These are phyloP conservation scores for Bombus affinis DNA, from an alignment of 1,140 invertebrate species.

Conservation along the genomic window DNA sequence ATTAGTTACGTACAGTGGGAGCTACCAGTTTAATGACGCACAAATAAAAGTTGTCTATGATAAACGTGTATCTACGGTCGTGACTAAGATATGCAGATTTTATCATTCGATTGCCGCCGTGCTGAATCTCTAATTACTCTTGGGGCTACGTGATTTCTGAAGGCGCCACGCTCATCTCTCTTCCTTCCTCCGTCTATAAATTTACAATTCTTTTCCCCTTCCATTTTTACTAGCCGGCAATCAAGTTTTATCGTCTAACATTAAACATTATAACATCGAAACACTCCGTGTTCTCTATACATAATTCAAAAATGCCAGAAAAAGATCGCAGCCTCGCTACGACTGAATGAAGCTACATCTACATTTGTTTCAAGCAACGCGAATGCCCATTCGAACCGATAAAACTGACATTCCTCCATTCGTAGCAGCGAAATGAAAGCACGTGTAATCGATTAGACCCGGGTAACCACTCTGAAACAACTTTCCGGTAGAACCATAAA, in stretches of 20 bases:
- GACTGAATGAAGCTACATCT: neutral
- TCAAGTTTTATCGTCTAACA: neutral
- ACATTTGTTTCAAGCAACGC: neutral
- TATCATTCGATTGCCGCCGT: constrained; percentile 35
- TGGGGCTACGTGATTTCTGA: constrained; percentile 24
- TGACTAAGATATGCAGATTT: constrained; percentile 49
- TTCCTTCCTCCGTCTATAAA: constrained; percentile 12
- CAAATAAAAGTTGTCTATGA: constrained; percentile 21
- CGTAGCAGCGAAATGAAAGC: neutral
- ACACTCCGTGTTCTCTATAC: neutral
- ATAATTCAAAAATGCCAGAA: neutral
- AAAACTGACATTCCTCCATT: neutral
- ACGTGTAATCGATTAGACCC: neutral
- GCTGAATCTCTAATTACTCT: constrained; percentile 38
- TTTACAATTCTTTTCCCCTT: neutral
- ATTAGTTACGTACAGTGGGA: constrained; percentile 17
- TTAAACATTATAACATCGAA: neutral
- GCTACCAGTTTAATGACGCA: constrained; percentile 18
- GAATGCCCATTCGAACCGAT: neutral
- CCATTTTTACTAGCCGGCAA: neutral
- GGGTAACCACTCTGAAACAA: neutral
- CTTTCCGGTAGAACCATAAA: neutral
- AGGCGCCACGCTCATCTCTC: neutral
- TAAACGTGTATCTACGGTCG: constrained; percentile 21
- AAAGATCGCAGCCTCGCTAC: neutral